A percentile compares a stretch with the other conserved stretches of the same genome.
phyloP scores from a whole-genome alignment of 2,797 vertebrate genomes.

The Mormyrops attenuatus region DNA sequence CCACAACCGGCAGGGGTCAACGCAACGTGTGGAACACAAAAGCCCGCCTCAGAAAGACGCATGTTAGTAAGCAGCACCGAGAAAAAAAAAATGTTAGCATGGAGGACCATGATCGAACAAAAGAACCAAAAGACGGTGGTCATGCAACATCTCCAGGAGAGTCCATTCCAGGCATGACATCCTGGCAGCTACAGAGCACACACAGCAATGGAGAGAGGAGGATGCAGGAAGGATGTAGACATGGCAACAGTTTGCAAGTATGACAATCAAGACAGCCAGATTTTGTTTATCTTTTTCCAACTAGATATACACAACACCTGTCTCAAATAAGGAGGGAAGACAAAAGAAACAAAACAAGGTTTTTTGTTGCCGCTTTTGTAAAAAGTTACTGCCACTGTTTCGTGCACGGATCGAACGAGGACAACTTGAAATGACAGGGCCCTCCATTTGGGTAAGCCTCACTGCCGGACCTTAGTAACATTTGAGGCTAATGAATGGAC shows the following conservation, averaged over 20 bases:
- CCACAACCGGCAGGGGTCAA: constrained; percentile 27
- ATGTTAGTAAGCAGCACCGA: constrained; percentile 77
- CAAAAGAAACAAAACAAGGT: constrained; percentile 59
- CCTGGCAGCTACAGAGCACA: constrained; percentile 64
- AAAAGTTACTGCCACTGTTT: constrained; percentile 60
- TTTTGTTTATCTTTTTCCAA: constrained; percentile 42
- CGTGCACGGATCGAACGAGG: constrained; percentile 65
- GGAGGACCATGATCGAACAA: constrained; percentile 39
- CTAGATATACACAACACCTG: constrained; percentile 68
- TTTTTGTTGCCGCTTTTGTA: constrained; percentile 38
- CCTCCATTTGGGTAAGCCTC: constrained; percentile 4
- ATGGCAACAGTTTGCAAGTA: constrained; percentile 60
- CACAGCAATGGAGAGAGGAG: constrained; percentile 64
- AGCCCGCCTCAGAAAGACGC: constrained; percentile 64
- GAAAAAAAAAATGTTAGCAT: constrained; percentile 65
- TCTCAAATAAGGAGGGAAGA: constrained; percentile 48
- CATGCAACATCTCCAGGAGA: constrained; percentile 77
- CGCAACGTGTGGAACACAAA: constrained; percentile 44
- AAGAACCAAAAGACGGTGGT: constrained; percentile 28
- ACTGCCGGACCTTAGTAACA: constrained; percentile 9
- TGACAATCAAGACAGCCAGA: constrained; percentile 48
- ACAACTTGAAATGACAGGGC: constrained; percentile 47
- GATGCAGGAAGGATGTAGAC: constrained; percentile 57
- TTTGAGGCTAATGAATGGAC: constrained; percentile 16
- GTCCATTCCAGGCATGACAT: constrained; percentile 67